Base-by-base conservation (phyloP, 2,888 invertebrate genomes). In the Lasioglossum villosulum region DNA sequence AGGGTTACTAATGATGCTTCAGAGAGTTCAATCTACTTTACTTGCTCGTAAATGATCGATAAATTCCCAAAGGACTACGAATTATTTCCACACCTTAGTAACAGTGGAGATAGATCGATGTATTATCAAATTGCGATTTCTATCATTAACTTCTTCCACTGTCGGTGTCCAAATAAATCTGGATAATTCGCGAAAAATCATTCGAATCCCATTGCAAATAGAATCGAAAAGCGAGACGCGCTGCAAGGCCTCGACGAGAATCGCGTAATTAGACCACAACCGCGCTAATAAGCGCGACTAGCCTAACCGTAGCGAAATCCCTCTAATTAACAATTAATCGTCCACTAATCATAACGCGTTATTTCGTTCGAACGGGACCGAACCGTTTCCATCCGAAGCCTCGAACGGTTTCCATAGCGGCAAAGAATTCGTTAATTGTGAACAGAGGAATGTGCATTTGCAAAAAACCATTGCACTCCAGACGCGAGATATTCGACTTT, bases 181-280 rank as follows among this genome's bases (percentile, higher is more conserved):
- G 16, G 23, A 52, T 23, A 52, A 23, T 8, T 23, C 8, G 48
- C 6, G 6, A 8, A 37, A 37, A 23, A 68, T 68, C 37, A 37
- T 37, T 68, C 34, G 37, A 68, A 23, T 4, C 37, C 68, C 2
- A 4, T 4, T 37, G 34, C 68, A n/a, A 8, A 66, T 34, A 6
- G 19, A 37, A 34, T n/a, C 37, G 37, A 71, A 70, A 63, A 70
- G 37, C 39, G 48, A 77, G 75, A 63, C 72, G 52, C 45, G 16
- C 5, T 23, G 59, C 82, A 73, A 84, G 82, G 86, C 87, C 82
- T 86, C 82, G 79, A 88, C 70, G 70, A 78, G 78, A 90, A 89
- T 90, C 90, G 90, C 90, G 90, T 92, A 95, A 95, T 94, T 94
- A 94, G 95, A 95, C 94, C 95, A 94, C 91, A 93, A 94, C 94